Evolutionary conservation across 2,888 invertebrate species (phyloP), one percentile per base, ranked within the genome.

Genomic region (Drosophila subsilvestris): DNA sequence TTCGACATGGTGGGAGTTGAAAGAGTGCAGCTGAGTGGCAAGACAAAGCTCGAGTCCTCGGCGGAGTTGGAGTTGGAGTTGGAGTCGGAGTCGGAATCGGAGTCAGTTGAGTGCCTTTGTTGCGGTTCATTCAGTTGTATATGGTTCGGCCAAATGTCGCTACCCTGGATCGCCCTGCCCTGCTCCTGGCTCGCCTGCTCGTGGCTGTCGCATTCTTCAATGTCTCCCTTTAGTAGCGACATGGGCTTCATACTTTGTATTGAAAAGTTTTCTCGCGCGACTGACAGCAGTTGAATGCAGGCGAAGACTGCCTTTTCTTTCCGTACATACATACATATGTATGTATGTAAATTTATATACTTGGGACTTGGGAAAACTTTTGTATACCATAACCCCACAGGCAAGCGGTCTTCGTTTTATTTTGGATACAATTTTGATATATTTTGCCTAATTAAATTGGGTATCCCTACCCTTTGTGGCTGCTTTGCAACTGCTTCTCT

Each of bases 171-270:
- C 43, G 47, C 45, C 54, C 54, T 37, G 47, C 45, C 54, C 54
- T 37, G 55, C 54, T 71, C 18, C 48, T 68, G 58, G 29, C 55
- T 43, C 65, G 65, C 76, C 66, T 63, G 66, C 63, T 45, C 54
- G 63, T 42, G 53, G 59, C 63, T 63, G 73, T 74, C 71, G 81
- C 84, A 88, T 84, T 84, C 85, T 72, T 77, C 68, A 68, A 72
- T 74, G 71, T 65, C 74, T 75, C 71, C 68, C 53, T 76, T 80
- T 74, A 74, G 79, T 74, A 74, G 63, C 69, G 71, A 68, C 78
- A 71, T 74, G 80, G 73, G 78, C 73, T 76, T 80, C 79, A 83
- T 71, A 86, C 74, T 75, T 86, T 88, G 86, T 86, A 86, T 80
- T 80, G 75, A 86, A 80, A 86, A 76, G 63, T 76, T 80, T 76